Percentiles rank a stretch among this genome's conserved stretches.
Evolutionary conservation across 2,797 vertebrate species (phyloP).

Genomic region (Mastacembelus armatus): DNA sequence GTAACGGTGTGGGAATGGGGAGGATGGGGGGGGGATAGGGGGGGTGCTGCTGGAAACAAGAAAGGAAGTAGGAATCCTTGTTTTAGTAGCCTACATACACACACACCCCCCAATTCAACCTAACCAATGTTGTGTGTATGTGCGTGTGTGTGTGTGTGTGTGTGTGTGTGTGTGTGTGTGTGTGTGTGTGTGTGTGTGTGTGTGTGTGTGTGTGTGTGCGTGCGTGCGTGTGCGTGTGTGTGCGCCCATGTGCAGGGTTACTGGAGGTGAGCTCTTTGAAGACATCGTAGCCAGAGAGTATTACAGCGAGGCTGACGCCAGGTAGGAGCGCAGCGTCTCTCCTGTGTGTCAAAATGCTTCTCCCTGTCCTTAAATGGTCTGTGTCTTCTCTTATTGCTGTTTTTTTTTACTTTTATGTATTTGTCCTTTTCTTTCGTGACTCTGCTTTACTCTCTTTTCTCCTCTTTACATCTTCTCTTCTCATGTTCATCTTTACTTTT

Average conservation of each 20-base stretch:
- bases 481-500: not conserved
- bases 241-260: slow-evolving; percentile 85
- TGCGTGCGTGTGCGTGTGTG: slow-evolving; percentile 40
- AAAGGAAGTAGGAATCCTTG: slow-evolving; percentile 28
- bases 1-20: slow-evolving; percentile 60
- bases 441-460: slow-evolving; percentile 5
- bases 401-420: slow-evolving; percentile 12
- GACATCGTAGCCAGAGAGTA: slow-evolving; percentile 99
- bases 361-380: slow-evolving; percentile 34
- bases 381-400: slow-evolving; percentile 40
- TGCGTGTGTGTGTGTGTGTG: slow-evolving; percentile 17
- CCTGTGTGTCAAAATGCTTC: slow-evolving; percentile 2
- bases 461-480: not conserved
- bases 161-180: slow-evolving; percentile 19
- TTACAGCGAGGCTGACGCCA: slow-evolving; percentile 98
- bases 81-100: not conserved
- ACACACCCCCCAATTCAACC: not conserved
- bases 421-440: slow-evolving; percentile 7
- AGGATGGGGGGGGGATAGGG: slow-evolving; percentile 1
- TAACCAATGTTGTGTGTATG: slow-evolving; percentile 1
- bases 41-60: slow-evolving; percentile 4
- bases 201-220: slow-evolving; percentile 30
- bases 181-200: slow-evolving; percentile 7
- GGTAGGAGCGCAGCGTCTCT: slow-evolving; percentile 82
- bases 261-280: slow-evolving; percentile 97